Percentiles rank a stretch among this genome's conserved stretches.
phyloP scores from a whole-genome alignment of 2,113 vertebrate species.

The Equus quagga region DNA sequence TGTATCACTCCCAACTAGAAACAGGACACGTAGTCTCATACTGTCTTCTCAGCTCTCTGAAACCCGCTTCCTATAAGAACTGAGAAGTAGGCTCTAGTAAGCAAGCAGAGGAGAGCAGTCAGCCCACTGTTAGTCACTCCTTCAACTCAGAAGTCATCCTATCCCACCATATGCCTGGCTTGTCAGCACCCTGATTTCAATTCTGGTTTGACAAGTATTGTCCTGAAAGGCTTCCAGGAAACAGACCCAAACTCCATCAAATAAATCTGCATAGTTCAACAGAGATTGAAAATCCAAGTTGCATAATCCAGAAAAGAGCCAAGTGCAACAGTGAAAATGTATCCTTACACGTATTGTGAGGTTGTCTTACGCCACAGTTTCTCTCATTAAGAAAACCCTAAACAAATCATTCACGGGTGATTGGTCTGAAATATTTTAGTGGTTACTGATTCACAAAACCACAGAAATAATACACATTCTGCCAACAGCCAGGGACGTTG shows the following conservation, averaged over 20 bases:
- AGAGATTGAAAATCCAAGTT: slow-evolving; percentile 52
- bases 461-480: slow-evolving; percentile 68
- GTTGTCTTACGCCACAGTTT: slow-evolving; percentile 8
- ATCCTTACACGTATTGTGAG: slow-evolving; percentile 16
- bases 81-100: slow-evolving; percentile 44
- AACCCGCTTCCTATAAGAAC: slow-evolving; percentile 53
- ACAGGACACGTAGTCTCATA: not conserved
- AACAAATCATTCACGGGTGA: slow-evolving; percentile 69
- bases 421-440: slow-evolving; percentile 67
- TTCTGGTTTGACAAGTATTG: slow-evolving; percentile 53
- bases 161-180: slow-evolving; percentile 1
- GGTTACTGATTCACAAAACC: slow-evolving; percentile 78
- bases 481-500: slow-evolving; percentile 46
- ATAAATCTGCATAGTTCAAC: slow-evolving; percentile 58
- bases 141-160: not conserved
- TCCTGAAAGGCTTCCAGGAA: slow-evolving; percentile 68
- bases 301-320: slow-evolving; percentile 64
- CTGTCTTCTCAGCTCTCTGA: not conserved
- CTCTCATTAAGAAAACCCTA: slow-evolving; percentile 73
- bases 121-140: not conserved
- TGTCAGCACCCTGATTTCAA: slow-evolving; percentile 45
- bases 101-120: not conserved
- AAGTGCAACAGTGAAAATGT: slow-evolving; percentile 41
- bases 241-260: slow-evolving; percentile 57
- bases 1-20: not conserved